Conservation (phyloP, 2,113 vertebrate species). For the Anguilla rostrata region DNA sequence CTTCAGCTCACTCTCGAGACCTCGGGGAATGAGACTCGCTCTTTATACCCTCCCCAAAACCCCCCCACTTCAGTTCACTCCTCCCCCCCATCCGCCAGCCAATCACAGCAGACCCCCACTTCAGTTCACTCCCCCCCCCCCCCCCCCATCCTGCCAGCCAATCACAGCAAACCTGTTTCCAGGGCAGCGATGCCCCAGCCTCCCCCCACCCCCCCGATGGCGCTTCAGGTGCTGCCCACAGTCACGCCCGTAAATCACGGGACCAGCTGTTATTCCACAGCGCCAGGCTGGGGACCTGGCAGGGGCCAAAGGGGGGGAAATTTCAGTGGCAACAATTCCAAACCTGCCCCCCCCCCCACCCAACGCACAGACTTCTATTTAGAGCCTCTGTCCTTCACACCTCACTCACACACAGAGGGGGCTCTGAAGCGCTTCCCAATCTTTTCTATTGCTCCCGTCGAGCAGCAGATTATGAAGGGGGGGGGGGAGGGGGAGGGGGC, state of each 20-base stretch:
- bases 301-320: constrained; percentile 34
- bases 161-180: constrained; percentile 55
- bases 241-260: constrained; percentile 63
- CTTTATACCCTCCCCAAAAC: constrained; percentile 61
- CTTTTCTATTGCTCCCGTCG: constrained; percentile 22
- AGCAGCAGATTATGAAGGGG: constrained; percentile 6
- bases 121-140: no score
- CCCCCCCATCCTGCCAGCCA: constrained; percentile 52
- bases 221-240: constrained; percentile 51
- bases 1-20: constrained; percentile 29
- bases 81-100: constrained; percentile 44
- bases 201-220: constrained; percentile 39
- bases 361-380: constrained; percentile 52
- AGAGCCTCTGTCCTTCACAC: constrained; percentile 66
- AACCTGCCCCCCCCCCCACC: constrained; percentile 34
- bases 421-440: background rate
- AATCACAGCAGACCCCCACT: constrained; percentile 58
- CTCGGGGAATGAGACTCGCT: constrained; percentile 37
- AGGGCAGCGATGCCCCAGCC: constrained; percentile 48
- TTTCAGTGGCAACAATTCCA: constrained; percentile 44
- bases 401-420: constrained; percentile 45
- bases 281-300: constrained; percentile 42
- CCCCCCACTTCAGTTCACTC: constrained; percentile 25
- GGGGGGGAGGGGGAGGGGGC: constrained; percentile 30
- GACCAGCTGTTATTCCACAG: constrained; percentile 53